phyloP scores from a whole-genome alignment of 2,888 invertebrate genomes.

The Chloroclysta siterata region DNA sequence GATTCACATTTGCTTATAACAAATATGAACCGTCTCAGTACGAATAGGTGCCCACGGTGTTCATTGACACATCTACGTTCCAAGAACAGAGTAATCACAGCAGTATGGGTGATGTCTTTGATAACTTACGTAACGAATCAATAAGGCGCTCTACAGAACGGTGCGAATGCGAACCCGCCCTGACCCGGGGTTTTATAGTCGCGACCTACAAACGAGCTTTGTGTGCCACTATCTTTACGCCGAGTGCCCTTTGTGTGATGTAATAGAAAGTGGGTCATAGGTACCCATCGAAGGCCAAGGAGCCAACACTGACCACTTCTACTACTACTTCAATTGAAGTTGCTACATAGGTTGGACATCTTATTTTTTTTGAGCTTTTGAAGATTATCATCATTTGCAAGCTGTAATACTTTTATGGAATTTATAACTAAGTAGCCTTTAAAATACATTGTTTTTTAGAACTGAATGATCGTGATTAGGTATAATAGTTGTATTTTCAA shows the following conservation, averaged over 20 bases:
- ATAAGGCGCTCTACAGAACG: conserved; percentile 18
- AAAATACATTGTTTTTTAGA: too few species aligned
- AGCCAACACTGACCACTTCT: conserved; percentile 1
- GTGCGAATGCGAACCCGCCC: conserved; percentile 20
- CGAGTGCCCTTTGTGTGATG: conserved; percentile 10
- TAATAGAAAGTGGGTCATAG: conserved; percentile 25
- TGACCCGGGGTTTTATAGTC: conserved; percentile 18
- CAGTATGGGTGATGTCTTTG: conserved; percentile 2
- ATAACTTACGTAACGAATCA: conserved; percentile 24
- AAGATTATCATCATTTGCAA: too few species aligned
- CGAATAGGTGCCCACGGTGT: neutral
- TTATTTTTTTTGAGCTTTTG: too few species aligned
- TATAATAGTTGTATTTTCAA: too few species aligned
- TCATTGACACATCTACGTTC: conserved; percentile 11
- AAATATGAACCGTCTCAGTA: too few species aligned
- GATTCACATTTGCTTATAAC: too few species aligned
- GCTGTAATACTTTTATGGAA: too few species aligned
- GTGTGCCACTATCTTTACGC: conserved; percentile 20
- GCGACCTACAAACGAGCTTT: conserved; percentile 25
- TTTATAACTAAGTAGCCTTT: too few species aligned
- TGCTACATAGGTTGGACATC: neutral
- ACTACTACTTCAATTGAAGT: neutral
- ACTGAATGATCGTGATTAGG: too few species aligned
- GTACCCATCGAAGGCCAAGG: conserved; percentile 7
- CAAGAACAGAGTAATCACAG: conserved; percentile 11